Base-by-base conservation (phyloP, 2,888 invertebrate genomes). In the Diplazon laetatorius region DNA sequence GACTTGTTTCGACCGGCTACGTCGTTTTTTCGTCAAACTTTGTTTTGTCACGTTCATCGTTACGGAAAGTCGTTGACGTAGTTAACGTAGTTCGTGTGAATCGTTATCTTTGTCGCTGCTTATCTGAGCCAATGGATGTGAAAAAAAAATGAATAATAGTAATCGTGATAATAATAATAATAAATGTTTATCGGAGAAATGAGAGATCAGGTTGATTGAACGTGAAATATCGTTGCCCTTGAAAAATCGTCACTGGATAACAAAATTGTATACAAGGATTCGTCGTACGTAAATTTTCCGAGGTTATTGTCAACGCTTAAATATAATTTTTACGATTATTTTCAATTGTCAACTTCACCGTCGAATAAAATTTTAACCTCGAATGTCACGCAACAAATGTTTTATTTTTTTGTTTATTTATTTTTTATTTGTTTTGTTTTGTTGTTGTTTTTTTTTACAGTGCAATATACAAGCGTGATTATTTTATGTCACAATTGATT, bases 11-110 rank as follows among this genome's bases (percentile, higher is more conserved):
- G 39, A 9, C 10, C 48, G 10, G n/a, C 16, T 55, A 63, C 55
- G 52, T n/a, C 10, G 30, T n/a, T 14, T 57, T 59, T 59, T n/a
- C 14, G 48, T 50, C 18, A 44, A 63, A 37, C 57, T 20, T 25
- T 16, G n/a, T n/a, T n/a, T n/a, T n/a, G n/a, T n/a, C n/a, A n/a
- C n/a, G n/a, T n/a, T n/a, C n/a, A n/a, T n/a, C n/a, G n/a, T n/a
- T n/a, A n/a, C n/a, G n/a, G n/a, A n/a, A n/a, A n/a, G n/a, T n/a
- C n/a, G n/a, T n/a, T n/a, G n/a, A n/a, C n/a, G n/a, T n/a, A n/a
- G n/a, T n/a, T n/a, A n/a, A n/a, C n/a, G n/a, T n/a, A n/a, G n/a
- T n/a, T 55, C 0, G 10, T 30, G 10, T 16, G 16, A 55, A 8
- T 55, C 30, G 9, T n/a, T 55, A 30, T 9, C 9, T 2, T 55